Base-by-base conservation (phyloP, 1,140 invertebrate genomes). In the Elymnias hypermnestra region DNA sequence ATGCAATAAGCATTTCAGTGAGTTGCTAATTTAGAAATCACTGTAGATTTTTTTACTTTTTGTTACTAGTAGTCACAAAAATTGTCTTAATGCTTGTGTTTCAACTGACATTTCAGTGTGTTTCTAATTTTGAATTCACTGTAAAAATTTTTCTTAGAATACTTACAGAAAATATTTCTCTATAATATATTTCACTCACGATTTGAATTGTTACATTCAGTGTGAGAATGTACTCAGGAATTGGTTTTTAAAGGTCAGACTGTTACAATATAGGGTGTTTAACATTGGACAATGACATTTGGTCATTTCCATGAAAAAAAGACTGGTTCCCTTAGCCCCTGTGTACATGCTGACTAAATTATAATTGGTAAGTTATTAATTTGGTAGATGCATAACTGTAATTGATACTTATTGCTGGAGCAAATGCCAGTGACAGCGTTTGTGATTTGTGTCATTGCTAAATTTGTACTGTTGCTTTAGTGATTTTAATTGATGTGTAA, bases 341-440 rank as follows among this genome's bases (percentile, higher is more conserved):
- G 25, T 29, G 14, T 21, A 35, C 31, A 44, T 25, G 10, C 10
- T 38, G 26, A 46, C 5, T 12, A 48, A 56, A 40, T 42, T 41
- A 28, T 29, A 57, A 43, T 57, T 55, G 50, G 46, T 46, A 45
- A 33, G 39, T 59, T 69, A 57, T 67, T 68, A 59, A 65, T 72
- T 72, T 68, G 62, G 55, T 67, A 62, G 46, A 55, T 57, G 41
- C 63, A 59, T 66, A 56, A 65, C 47, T 61, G 52, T 77, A 73
- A 82, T 78, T 82, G 67, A 60, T 67, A 71, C 60, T 76, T 56
- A 75, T 73, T 74, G 67, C 53, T 61, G 28, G 26, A 18, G 31
- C 38, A 47, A 43, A 43, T 37, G 23, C 36, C 19, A 40, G 48
- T 40, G 48, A 21, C 38, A 53, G 50, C 47, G 28, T 22, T 39